Percentiles rank a stretch among this genome's conserved stretches.
Evolutionary conservation across 2,113 vertebrate species (phyloP).

Genomic region (Xyrauchen texanus): DNA sequence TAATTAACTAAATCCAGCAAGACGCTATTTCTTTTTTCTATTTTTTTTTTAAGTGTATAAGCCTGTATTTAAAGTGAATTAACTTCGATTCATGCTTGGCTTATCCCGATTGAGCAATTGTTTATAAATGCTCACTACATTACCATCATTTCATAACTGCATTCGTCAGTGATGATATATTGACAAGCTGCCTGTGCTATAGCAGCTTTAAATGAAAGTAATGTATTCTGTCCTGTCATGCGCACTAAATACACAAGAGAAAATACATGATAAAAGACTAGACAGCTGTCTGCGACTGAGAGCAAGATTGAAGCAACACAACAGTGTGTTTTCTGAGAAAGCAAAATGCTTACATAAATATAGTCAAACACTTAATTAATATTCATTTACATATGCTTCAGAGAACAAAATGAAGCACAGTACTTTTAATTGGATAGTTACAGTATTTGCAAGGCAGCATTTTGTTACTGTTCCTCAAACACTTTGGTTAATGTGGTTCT

Average conservation of each 20-base stretch:
- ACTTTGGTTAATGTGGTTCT: too few relatives aligned
- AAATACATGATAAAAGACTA: conserved; percentile 19
- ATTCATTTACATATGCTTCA: not conserved
- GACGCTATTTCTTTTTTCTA: too few relatives aligned
- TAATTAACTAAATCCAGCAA: too few relatives aligned
- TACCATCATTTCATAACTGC: not conserved
- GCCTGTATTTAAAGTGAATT: too few relatives aligned
- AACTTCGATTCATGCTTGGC: too few relatives aligned
- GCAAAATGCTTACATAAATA: not conserved
- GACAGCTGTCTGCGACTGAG: conserved; percentile 6
- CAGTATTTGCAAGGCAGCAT: too few relatives aligned
- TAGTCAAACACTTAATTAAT: not conserved
- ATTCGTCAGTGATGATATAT: not conserved
- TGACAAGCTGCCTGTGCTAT: conserved; percentile 2
- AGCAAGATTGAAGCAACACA: not conserved
- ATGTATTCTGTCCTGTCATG: conserved; percentile 19
- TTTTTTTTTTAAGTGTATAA: too few relatives aligned
- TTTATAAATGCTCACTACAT: not conserved
- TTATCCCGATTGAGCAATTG: not conserved
- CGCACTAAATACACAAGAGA: not conserved
- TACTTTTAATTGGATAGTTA: too few relatives aligned
- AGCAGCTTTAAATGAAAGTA: conserved; percentile 4
- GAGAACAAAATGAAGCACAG: too few relatives aligned
- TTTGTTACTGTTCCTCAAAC: too few relatives aligned
- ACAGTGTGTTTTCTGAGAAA: not conserved